Base-by-base conservation (phyloP, 2,113 vertebrate genomes). In the Leptosomus discolor region DNA sequence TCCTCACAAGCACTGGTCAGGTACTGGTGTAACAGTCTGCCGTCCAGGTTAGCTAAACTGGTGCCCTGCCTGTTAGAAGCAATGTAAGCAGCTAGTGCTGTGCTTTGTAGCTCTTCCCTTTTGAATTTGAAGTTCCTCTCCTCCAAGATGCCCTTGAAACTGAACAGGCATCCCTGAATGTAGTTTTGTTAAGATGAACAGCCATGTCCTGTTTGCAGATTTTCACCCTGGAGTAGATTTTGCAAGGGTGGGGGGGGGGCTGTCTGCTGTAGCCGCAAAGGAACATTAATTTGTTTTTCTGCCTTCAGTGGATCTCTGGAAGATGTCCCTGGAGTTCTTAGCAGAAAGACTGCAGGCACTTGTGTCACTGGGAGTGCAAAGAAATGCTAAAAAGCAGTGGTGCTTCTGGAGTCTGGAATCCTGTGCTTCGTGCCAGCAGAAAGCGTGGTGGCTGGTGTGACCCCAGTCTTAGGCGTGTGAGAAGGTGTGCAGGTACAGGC, bases 1-100 rank as follows among this genome's bases (percentile, higher is more conserved):
- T 46, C 37, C 37, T 67, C 37, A 13, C 8, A 11, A 29, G 69
- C 2, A 0, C 46, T 51, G 34, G 32, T 45, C 30, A 12, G 61
- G 53, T 58, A 8, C 43, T 43, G 36, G 51, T 58, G 21, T 27
- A 41, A 10, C 15, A 21, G 36, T 19, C 26, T 51, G 43, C 27
- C 2, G 0, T 36, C 36, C 0, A 5, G 24, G 21, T 43, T 15
- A 37, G 60, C 41, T 27, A 12, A 23, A 27, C 48, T 27, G 58
- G 12, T 45, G 11, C 41, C 39, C 22, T 5, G 12, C 11, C 34
- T 23, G 1, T 15, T 13, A 24, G 51, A 51, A 58, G 60, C 37
- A 37, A 4, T 12, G 15, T 37, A 53, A 37, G 11, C 76, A 50
- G 43, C 43, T 58, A 4, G 5, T 43, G 58, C 18, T 89, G 32